Conservation (phyloP, 2,113 vertebrate genomes). For the Pituophis catenifer region DNA sequence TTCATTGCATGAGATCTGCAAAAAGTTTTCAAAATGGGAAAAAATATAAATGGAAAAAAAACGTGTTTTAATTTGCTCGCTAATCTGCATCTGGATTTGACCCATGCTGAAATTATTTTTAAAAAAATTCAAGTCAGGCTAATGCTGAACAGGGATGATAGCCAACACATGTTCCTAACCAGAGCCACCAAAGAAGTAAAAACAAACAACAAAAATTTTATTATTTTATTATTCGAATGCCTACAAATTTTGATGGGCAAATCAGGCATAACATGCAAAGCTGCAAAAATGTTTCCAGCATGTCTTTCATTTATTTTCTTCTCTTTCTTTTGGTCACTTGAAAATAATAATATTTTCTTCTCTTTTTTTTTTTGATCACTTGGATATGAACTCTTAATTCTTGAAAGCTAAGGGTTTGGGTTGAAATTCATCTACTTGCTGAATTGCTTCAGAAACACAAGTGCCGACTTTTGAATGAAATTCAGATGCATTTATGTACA, state of each 20-base stretch:
- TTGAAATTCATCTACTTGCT: conserved; percentile 43
- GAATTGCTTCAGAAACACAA: conserved; percentile 32
- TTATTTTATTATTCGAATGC: conserved; percentile 68
- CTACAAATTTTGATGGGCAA: conserved; percentile 71
- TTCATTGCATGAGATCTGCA: not conserved
- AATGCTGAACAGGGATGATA: conserved; percentile 54
- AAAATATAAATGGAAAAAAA: conserved; percentile 29
- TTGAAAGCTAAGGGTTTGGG: conserved; percentile 46
- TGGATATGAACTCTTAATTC: conserved; percentile 54
- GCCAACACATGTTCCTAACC: conserved; percentile 62
- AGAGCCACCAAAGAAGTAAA: conserved; percentile 60
- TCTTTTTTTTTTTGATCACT: conserved; percentile 34
- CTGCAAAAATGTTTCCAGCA: conserved; percentile 64
- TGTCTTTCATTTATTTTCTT: conserved; percentile 63
- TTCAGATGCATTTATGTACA: not conserved
- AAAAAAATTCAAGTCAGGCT: conserved; percentile 45
- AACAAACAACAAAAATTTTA: conserved; percentile 37
- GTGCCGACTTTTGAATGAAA: conserved; percentile 23
- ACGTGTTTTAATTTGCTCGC: conserved; percentile 39
- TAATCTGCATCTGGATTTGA: conserved; percentile 56
- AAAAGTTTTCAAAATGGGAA: conserved; percentile 32
- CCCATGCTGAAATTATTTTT: conserved; percentile 59
- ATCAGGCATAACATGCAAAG: conserved; percentile 75
- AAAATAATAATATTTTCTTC: conserved; percentile 45
- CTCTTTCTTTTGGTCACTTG: conserved; percentile 30